Evolutionary conservation across 2,797 vertebrate species (phyloP).

Genomic region (Sebastes itinus): DNA sequence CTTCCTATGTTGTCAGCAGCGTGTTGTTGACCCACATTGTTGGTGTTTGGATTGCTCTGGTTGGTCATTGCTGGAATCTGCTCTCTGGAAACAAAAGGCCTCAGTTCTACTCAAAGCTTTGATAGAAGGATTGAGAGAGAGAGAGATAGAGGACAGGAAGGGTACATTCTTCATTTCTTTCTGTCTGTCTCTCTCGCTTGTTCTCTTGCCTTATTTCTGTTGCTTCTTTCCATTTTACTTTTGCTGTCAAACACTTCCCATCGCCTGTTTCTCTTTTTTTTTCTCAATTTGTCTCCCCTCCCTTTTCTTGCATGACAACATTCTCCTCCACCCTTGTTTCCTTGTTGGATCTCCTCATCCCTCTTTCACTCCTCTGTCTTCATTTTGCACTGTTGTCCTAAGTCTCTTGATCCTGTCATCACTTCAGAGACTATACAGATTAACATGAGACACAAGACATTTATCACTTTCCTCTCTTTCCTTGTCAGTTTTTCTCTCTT

Average conservation of each 20-base stretch:
- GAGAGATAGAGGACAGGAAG: neutral
- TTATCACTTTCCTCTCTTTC: neutral
- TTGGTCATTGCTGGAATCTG: slow-evolving; percentile 29
- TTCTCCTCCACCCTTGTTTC: slow-evolving; percentile 4
- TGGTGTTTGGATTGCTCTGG: slow-evolving; percentile 53
- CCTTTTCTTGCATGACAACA: neutral
- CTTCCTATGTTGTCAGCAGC: slow-evolving; percentile 9
- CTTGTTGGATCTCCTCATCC: neutral
- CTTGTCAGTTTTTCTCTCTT: neutral
- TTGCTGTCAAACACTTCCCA: neutral
- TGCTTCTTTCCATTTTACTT: neutral
- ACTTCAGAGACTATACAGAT: neutral
- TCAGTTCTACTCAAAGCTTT: slow-evolving; percentile 50
- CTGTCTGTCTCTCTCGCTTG: neutral
- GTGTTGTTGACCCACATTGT: slow-evolving; percentile 48
- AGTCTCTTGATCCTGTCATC: neutral
- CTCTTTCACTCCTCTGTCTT: neutral
- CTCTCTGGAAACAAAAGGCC: slow-evolving; percentile 46
- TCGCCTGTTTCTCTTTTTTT: neutral
- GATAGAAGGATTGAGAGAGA: slow-evolving; percentile 1
- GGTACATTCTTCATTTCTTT: neutral
- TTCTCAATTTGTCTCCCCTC: neutral
- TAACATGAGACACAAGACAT: neutral
- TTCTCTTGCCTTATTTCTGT: neutral
- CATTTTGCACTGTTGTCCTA: neutral